Percentiles rank a stretch among this genome's conserved stretches.
These are phyloP conservation scores for Chrysolina oricalcia DNA, from an alignment of 2,888 invertebrate genomes.

Conservation along the genomic window DNA sequence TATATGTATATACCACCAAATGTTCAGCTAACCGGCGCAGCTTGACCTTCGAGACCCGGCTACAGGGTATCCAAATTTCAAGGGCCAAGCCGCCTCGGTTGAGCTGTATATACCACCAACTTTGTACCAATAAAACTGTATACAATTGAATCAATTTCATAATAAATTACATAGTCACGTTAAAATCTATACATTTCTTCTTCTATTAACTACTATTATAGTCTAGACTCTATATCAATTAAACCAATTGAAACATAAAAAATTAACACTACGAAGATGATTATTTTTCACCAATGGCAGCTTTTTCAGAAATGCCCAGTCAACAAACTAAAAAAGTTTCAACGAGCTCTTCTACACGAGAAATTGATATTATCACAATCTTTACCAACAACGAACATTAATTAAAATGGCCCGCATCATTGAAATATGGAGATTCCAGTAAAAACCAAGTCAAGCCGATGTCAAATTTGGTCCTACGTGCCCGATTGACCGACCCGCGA, in stretches of 20 bases:
- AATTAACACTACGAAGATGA: constrained; percentile 40
- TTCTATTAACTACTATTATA: constrained; percentile 41
- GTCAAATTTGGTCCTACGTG: no score
- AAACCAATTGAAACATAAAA: constrained; percentile 43
- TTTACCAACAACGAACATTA: no score
- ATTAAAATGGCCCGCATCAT: no score
- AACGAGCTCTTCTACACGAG: constrained; percentile 24
- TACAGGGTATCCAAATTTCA: no score
- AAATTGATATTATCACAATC: constrained; percentile 12
- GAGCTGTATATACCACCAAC: background rate
- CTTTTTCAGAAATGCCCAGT: constrained; percentile 48
- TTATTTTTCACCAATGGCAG: constrained; percentile 45
- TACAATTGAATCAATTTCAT: constrained; percentile 49
- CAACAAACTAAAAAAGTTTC: constrained; percentile 36
- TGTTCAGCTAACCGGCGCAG: no score
- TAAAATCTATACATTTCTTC: constrained; percentile 59
- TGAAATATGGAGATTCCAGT: no score
- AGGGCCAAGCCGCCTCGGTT: no score
- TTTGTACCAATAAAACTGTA: constrained; percentile 40
- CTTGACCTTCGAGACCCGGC: no score
- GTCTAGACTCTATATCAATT: constrained; percentile 43
- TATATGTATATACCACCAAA: background rate
- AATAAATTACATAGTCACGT: constrained; percentile 61
- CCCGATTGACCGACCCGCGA: background rate
- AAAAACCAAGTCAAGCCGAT: no score